These are phyloP conservation scores for Sterna hirundo DNA, from an alignment of 2,113 vertebrate species.

Conservation along the genomic window DNA sequence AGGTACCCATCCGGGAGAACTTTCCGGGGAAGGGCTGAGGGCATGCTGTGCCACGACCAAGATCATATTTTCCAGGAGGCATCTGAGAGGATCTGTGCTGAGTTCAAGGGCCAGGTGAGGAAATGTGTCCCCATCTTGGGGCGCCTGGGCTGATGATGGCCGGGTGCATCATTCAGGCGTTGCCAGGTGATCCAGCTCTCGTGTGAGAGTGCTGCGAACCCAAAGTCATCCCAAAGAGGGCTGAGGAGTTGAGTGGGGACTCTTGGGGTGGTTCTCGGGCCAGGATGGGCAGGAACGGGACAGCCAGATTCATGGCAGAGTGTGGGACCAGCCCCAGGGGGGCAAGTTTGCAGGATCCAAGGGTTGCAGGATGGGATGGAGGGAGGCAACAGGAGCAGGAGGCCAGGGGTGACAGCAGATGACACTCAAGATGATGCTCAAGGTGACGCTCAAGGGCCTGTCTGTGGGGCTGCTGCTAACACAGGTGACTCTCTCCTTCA, in stretches of 20 bases:
- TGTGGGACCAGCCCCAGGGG: fast-evolving
- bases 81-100: neutral
- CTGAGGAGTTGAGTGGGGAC: neutral
- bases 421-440: too few species aligned
- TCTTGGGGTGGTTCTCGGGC: neutral
- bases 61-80: fast-evolving
- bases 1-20: neutral
- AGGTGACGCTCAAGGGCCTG: too few species aligned
- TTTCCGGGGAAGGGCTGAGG: neutral
- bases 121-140: neutral
- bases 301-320: neutral
- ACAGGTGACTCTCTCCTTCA: neutral
- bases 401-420: neutral
- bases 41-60: neutral
- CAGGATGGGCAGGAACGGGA: neutral
- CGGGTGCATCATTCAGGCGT: neutral
- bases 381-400: neutral
- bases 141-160: neutral
- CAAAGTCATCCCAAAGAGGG: neutral
- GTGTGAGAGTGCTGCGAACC: neutral
- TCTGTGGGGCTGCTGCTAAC: neutral
- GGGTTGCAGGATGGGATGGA: neutral
- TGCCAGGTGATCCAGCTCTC: too few species aligned
- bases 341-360: neutral
- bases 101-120: neutral